A percentile compares a stretch with the other conserved stretches of the same genome.
Evolutionary conservation across 1,140 invertebrate genomes (phyloP).

Genomic region (Saccostrea echinata): DNA sequence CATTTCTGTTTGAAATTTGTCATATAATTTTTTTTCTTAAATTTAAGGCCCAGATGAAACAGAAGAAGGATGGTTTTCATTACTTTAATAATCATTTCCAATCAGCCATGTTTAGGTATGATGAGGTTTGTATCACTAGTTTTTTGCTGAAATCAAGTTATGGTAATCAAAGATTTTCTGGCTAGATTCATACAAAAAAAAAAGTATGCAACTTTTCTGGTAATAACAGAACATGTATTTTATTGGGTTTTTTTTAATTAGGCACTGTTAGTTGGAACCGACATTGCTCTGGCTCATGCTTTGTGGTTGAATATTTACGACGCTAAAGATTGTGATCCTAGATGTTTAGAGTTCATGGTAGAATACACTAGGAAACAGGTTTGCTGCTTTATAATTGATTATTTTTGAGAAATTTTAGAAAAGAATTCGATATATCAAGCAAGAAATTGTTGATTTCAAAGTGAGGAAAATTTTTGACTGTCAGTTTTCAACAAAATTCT

Average conservation of each 20-base stretch:
- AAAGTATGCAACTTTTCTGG: too few relatives aligned
- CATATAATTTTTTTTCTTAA: background rate
- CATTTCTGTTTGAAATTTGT: too few relatives aligned
- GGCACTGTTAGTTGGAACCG: background rate
- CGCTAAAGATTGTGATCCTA: background rate
- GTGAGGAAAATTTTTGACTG: too few relatives aligned
- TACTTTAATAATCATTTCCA: background rate
- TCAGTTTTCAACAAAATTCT: too few relatives aligned
- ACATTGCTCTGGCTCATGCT: background rate
- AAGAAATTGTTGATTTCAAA: too few relatives aligned
- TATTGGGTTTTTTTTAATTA: background rate
- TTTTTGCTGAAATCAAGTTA: too few relatives aligned
- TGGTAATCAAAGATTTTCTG: too few relatives aligned
- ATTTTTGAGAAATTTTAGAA: too few relatives aligned
- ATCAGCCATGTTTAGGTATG: background rate
- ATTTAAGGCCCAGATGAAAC: slow-evolving; percentile 9
- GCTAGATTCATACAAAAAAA: too few relatives aligned
- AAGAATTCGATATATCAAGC: too few relatives aligned
- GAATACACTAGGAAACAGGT: slow-evolving; percentile 5
- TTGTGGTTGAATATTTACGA: slow-evolving; percentile 18
- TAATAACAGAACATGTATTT: too few relatives aligned
- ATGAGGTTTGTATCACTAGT: background rate
- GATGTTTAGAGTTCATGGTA: background rate
- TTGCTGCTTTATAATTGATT: background rate
- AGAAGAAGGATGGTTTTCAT: background rate